These are phyloP conservation scores for Pollimyrus isidori DNA, from an alignment of 2,113 vertebrate genomes.

Conservation along the genomic window DNA sequence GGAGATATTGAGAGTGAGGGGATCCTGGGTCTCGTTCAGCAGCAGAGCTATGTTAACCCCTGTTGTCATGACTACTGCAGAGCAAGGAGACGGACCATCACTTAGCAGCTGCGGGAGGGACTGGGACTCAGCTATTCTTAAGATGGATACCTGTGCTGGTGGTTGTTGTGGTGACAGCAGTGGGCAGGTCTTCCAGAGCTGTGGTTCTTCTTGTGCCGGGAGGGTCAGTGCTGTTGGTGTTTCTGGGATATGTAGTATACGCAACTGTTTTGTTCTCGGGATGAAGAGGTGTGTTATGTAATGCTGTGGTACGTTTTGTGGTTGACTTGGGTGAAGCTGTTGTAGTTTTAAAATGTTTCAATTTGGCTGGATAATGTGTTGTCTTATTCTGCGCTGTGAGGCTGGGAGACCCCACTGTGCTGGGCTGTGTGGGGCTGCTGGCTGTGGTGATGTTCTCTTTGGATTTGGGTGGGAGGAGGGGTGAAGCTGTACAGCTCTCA, in stretches of 20 bases:
- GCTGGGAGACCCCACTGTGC: neutral
- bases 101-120: neutral
- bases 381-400: neutral
- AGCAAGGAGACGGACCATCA: neutral
- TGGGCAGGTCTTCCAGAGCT: neutral
- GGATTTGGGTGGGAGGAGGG: neutral
- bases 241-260: neutral
- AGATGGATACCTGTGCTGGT: neutral
- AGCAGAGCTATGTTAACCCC: conserved; percentile 23
- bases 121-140: neutral
- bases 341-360: neutral
- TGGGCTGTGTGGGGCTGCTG: neutral
- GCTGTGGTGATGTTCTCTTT: neutral
- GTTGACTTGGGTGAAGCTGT: neutral
- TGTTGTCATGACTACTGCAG: neutral
- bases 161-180: neutral
- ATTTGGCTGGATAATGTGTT: neutral
- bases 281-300: neutral
- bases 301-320: neutral
- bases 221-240: neutral
- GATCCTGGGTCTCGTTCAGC: conserved; percentile 37
- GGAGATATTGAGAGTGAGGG: conserved; percentile 40
- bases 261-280: neutral
- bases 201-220: neutral
- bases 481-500: neutral